Evolutionary conservation across 2,888 invertebrate species (phyloP).

Genomic region (Caenorhabditis sp.): DNA sequence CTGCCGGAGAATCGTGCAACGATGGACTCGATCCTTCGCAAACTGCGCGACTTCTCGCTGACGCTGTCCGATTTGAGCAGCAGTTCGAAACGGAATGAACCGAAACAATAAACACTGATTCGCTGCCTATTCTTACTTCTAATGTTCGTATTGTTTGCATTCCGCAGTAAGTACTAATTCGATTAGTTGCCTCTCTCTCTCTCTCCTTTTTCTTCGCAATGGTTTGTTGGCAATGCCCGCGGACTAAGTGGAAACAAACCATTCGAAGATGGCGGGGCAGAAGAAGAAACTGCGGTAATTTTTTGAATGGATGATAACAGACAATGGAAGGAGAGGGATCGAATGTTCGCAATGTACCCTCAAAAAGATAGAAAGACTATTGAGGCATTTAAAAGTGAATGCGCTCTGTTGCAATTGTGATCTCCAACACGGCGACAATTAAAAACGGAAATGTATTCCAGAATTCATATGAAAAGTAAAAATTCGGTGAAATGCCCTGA

Average conservation of each 20-base stretch:
- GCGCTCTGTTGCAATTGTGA: no score
- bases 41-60: constrained; percentile 24
- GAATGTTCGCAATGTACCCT: no score
- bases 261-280: neutral
- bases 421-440: no score
- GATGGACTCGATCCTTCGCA: constrained; percentile 37
- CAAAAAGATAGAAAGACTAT: no score
- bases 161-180: constrained; percentile 39
- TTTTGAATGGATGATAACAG: neutral
- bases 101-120: neutral
- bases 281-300: neutral
- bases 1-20: constrained; percentile 38
- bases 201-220: constrained; percentile 17
- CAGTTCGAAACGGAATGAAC: constrained; percentile 9
- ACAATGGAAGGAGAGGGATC: neutral
- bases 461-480: no score
- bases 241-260: neutral
- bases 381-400: no score
- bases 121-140: constrained; percentile 6
- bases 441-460: no score
- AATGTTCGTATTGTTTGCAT: constrained; percentile 32
- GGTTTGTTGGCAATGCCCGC: no score
- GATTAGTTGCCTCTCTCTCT: constrained; percentile 24
- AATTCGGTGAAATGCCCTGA: no score
- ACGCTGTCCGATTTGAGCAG: constrained; percentile 13